Base-by-base conservation (phyloP, 1,140 invertebrate genomes). In the Drosophila mojavensis region DNA sequence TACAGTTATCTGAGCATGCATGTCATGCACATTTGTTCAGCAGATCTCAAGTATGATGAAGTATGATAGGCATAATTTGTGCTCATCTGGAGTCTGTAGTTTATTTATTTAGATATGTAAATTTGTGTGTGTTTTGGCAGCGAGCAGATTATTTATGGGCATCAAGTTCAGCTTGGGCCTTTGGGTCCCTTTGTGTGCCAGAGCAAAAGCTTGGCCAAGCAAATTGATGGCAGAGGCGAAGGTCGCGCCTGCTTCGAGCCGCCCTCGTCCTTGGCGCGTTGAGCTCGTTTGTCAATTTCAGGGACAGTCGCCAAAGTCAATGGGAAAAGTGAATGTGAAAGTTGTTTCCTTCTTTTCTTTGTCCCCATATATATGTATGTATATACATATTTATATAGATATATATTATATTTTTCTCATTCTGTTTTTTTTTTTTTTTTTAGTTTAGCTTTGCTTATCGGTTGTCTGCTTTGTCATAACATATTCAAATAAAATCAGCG, bases 181-280 rank as follows among this genome's bases (percentile, higher is more conserved):
- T 24, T 54, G 64, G 51, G 6, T 4, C 6, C 15, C 15, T 6
- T 45, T n/a, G 43, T 15, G 13, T 13, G 43, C n/a, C 43, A 36
- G 33, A 10, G 50, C 63, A 73, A 65, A 59, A 71, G 58, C 70
- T 51, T n/a, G 59, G 26, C 36, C 60, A 70, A 33, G 13, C 30
- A 78, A 78, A 78, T 81, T 85, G 73, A 85, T 84, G 74, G 62
- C 63, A 81, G 84, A 85, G 81, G 78, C 81, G 81, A 85, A 85
- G 81, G 82, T 81, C 81, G 69, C 10, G 36, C 30, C 54, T 24
- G 11, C 20, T 48, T 28, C 45, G 55, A 43, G 62, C 26, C 33
- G 33, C 50, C 43, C 7, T 48, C 43, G 48, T 48, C 41, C 45
- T 63, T 47, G 51, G n/a, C 17, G 45, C 47, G 48, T 28, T 61